phyloP scores from a whole-genome alignment of 2,113 vertebrate species.

The Rhinogobius similis region DNA sequence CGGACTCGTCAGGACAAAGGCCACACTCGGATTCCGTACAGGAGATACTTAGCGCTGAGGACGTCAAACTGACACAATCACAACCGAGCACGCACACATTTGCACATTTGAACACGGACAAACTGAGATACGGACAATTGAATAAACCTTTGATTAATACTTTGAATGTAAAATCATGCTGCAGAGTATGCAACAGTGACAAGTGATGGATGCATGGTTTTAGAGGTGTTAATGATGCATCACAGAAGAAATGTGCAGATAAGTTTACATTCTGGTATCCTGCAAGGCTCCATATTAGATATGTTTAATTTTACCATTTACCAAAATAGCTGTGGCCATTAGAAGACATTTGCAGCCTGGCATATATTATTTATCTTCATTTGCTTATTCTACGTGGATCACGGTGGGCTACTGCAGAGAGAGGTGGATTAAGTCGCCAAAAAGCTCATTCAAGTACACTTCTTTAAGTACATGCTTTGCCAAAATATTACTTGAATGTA shows the following conservation, averaged over 20 bases:
- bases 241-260: constrained; percentile 57
- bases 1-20: constrained; percentile 34
- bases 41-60: constrained; percentile 32
- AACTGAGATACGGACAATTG: neutral
- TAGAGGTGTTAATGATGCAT: constrained; percentile 38
- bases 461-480: no score
- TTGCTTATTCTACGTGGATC: neutral
- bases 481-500: no score
- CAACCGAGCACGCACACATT: constrained; percentile 5
- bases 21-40: constrained; percentile 42
- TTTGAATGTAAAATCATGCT: neutral
- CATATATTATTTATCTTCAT: constrained; percentile 1
- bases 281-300: neutral
- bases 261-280: constrained; percentile 20
- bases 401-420: no score
- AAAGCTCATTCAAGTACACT: no score
- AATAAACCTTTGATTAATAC: neutral
- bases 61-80: constrained; percentile 33
- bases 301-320: neutral
- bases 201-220: constrained; percentile 48
- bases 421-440: no score
- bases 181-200: constrained; percentile 5
- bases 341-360: neutral
- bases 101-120: constrained; percentile 16
- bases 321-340: neutral